phyloP scores from a whole-genome alignment of 2,113 vertebrate genomes.

The Fulmarus glacialis region DNA sequence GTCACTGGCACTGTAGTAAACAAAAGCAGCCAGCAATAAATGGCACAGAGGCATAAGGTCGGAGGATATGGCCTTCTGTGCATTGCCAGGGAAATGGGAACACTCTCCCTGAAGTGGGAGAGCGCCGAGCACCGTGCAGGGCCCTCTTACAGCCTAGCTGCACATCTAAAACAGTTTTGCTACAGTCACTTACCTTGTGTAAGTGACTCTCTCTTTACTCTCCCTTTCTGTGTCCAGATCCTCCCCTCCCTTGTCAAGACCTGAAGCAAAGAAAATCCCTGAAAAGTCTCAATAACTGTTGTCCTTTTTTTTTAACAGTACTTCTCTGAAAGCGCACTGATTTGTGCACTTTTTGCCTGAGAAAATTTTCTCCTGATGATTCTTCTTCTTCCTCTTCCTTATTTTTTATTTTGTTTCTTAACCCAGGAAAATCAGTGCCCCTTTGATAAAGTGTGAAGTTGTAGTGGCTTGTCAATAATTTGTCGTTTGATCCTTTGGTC shows the following conservation, averaged over 20 bases:
- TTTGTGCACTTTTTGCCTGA: background rate
- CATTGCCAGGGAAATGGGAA: background rate
- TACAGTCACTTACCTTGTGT: background rate
- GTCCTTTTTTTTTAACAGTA: background rate
- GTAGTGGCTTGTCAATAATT: background rate
- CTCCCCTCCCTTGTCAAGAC: background rate
- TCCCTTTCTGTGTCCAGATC: background rate
- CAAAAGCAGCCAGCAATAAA: background rate
- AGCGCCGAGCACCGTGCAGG: rapidly evolving
- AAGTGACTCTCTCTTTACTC: too few relatives aligned
- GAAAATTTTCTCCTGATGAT: background rate
- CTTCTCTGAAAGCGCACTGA: background rate
- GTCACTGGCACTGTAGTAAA: background rate
- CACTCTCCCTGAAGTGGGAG: background rate
- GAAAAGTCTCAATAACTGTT: background rate
- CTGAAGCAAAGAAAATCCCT: background rate
- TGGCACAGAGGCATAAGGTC: background rate
- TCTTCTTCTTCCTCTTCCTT: background rate
- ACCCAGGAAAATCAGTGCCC: background rate
- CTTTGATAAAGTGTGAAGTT: background rate
- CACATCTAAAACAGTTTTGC: background rate
- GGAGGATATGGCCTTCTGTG: background rate
- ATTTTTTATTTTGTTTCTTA: background rate
- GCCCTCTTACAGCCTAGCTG: background rate
- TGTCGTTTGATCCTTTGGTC: background rate